Conservation (phyloP, 2,797 vertebrate genomes). For the Muscicapa comitata region DNA sequence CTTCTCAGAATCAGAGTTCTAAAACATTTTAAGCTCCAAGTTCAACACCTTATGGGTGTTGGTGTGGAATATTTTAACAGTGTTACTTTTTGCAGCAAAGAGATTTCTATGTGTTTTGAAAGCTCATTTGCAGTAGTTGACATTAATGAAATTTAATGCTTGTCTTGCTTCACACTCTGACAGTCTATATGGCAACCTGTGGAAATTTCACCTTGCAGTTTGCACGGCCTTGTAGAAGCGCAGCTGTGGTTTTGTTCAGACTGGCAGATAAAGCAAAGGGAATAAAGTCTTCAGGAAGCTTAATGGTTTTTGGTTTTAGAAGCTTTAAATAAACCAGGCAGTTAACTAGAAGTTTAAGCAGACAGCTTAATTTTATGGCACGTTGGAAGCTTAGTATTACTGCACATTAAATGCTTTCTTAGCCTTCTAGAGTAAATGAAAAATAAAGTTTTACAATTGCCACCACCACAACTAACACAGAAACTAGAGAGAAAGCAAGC, state of each 20-base stretch:
- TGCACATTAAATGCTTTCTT: background rate
- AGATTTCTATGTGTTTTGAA: background rate
- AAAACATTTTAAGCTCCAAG: background rate
- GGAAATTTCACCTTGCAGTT: background rate
- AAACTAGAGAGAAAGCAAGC: background rate
- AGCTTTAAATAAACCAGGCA: background rate
- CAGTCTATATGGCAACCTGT: background rate
- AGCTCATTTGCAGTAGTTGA: background rate
- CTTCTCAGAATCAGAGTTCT: background rate
- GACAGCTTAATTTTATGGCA: background rate
- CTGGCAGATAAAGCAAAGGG: background rate
- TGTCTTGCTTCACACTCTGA: background rate
- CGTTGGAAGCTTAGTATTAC: background rate
- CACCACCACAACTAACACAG: background rate
- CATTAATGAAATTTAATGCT: background rate
- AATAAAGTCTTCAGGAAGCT: background rate
- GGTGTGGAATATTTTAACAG: background rate
- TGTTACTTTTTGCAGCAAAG: background rate
- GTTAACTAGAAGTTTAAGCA: background rate
- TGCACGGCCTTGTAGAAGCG: background rate
- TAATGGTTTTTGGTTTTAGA: conserved; percentile 1
- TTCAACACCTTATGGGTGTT: background rate
- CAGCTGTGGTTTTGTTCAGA: conserved; percentile 25
- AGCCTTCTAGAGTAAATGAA: background rate
- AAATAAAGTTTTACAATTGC: background rate